These are phyloP conservation scores for Olivierus martensii DNA, from an alignment of 1,140 invertebrate species.

Conservation along the genomic window DNA sequence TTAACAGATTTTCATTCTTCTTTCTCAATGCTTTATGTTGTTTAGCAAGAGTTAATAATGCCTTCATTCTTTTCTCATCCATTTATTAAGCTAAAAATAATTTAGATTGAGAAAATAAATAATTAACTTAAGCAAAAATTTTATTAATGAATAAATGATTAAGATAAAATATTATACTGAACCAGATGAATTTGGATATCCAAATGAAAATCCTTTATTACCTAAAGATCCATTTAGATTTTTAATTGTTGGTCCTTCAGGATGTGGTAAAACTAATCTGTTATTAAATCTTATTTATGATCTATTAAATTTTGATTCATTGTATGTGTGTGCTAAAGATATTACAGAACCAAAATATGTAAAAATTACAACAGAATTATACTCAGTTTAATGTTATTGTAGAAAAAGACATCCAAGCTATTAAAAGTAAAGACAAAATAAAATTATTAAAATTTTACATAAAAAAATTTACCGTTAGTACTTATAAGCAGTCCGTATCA, in stretches of 20 bases:
- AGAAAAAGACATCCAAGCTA: neutral
- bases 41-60: no score
- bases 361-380: conserved; percentile 2
- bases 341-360: neutral
- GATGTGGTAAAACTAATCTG: conserved; percentile 1
- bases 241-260: neutral
- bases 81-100: no score
- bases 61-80: no score
- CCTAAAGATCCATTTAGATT: neutral
- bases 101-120: no score
- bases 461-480: no score
- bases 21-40: no score
- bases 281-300: conserved; percentile 1
- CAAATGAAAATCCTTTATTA: neutral
- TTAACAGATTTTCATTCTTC: no score
- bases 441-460: neutral
- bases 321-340: neutral
- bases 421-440: neutral
- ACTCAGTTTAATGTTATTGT: neutral
- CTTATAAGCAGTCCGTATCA: no score
- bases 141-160: neutral
- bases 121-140: no score
- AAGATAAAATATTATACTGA: neutral
- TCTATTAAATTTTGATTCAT: neutral
- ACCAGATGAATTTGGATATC: neutral